These are phyloP conservation scores for Tangara arthus DNA, from an alignment of 2,797 vertebrate genomes.

Conservation along the genomic window DNA sequence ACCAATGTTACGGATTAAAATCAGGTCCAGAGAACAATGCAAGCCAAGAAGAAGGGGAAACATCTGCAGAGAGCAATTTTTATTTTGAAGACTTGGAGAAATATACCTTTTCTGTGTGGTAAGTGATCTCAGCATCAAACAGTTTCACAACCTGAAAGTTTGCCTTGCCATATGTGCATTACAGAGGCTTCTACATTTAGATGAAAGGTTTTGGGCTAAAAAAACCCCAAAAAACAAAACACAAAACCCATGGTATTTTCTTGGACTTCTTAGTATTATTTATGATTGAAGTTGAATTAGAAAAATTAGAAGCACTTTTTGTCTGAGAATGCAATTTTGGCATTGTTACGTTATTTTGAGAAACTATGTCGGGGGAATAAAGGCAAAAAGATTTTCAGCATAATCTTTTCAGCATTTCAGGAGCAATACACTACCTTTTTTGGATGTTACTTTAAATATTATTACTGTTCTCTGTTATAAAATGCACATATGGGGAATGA, in stretches of 20 bases:
- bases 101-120: slow-evolving; percentile 75
- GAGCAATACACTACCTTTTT: not conserved
- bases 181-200: not conserved
- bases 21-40: not conserved
- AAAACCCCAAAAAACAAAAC: rapidly evolving
- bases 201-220: not conserved
- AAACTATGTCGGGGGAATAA: not conserved
- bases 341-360: not conserved
- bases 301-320: not conserved
- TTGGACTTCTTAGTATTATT: not conserved
- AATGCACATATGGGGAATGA: not conserved
- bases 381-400: not conserved
- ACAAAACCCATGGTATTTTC: not conserved
- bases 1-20: slow-evolving; percentile 9
- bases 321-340: not conserved
- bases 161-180: not conserved
- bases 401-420: not conserved
- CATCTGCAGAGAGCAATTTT: not conserved
- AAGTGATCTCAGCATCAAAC: not conserved
- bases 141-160: not conserved
- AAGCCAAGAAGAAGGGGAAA: slow-evolving; percentile 10
- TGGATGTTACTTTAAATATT: not conserved
- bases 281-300: not conserved
- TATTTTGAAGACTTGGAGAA: slow-evolving; percentile 72
- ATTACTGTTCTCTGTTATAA: not conserved